A percentile compares a stretch with the other conserved stretches of the same genome.
Evolutionary conservation across 2,113 vertebrate species (phyloP).

Genomic region (Pan troglodytes): NHGRI_mPanTro3-v2.1_pri NC_072407.2:8112501-8113000

Average conservation of each 20-base stretch:
- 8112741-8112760: neutral
- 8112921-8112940: constrained; percentile 31
- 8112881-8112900: constrained; percentile 43
- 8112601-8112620: neutral
- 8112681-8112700: constrained; percentile 6
- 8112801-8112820: constrained; percentile 31
- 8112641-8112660: neutral
- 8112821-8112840: constrained; percentile 5
- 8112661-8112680: constrained; percentile 18
- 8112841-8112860: neutral
- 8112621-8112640: neutral
- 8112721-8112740: neutral
- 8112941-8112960: neutral
- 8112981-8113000: neutral
- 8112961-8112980: constrained; percentile 29
- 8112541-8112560: neutral
- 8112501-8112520: constrained; percentile 36
- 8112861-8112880: constrained; percentile 39
- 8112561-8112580: neutral
- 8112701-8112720: neutral
- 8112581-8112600: neutral
- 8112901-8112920: neutral
- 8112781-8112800: constrained; percentile 40
- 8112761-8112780: constrained; percentile 17
- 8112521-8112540: neutral